A percentile compares a stretch with the other conserved stretches of the same genome.
These are phyloP conservation scores for Triplophysa rosa DNA, from an alignment of 2,113 vertebrate species.

Conservation along the genomic window DNA sequence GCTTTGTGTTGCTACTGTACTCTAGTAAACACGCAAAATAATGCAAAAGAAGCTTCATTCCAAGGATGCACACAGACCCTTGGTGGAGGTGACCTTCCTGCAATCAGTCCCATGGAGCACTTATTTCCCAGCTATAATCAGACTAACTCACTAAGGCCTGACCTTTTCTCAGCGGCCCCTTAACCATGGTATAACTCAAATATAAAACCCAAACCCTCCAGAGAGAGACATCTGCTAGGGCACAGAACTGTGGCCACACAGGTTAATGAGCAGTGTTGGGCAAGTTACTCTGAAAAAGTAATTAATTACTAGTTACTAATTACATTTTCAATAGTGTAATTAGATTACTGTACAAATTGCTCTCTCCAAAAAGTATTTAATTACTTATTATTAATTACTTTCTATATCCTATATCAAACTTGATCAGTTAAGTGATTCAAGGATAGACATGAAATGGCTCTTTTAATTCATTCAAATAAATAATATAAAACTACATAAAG, in stretches of 20 bases:
- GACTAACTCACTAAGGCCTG: conserved; percentile 17
- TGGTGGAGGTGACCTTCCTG: conserved; percentile 24
- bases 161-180: not conserved
- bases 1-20: too few relatives aligned
- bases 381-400: too few relatives aligned
- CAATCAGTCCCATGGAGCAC: conserved; percentile 31
- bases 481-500: too few relatives aligned
- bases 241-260: conserved; percentile 30
- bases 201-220: conserved; percentile 25
- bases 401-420: too few relatives aligned
- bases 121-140: conserved; percentile 35
- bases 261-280: conserved; percentile 24
- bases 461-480: too few relatives aligned
- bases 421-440: too few relatives aligned
- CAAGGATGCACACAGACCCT: conserved; percentile 20
- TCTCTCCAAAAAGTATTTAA: too few relatives aligned
- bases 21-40: not conserved
- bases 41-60: conserved; percentile 3
- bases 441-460: too few relatives aligned
- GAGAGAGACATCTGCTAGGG: conserved; percentile 30
- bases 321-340: too few relatives aligned
- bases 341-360: too few relatives aligned
- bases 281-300: too few relatives aligned
- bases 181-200: conserved; percentile 30
- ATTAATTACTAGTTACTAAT: too few relatives aligned